Evolutionary conservation across 2,797 vertebrate genomes (phyloP).

Genomic region (Hipposideros larvatus): DNA sequence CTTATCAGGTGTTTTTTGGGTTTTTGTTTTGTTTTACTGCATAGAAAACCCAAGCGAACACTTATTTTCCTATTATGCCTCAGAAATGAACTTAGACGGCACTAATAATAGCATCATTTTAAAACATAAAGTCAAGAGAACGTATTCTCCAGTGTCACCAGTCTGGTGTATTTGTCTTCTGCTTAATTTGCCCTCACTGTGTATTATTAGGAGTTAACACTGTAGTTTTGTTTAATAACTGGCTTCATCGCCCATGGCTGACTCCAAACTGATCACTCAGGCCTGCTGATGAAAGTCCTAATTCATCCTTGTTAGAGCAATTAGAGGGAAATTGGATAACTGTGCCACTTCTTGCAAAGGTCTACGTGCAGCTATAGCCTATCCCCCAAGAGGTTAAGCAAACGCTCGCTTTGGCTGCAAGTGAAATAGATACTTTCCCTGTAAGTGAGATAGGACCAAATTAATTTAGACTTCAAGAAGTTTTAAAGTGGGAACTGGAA

Average conservation of each 20-base stretch:
- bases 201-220: constrained; percentile 89
- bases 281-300: constrained; percentile 89
- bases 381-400: constrained; percentile 83
- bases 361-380: constrained; percentile 77
- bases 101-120: constrained; percentile 87
- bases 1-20: constrained; percentile 62
- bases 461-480: constrained; percentile 78
- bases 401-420: constrained; percentile 74
- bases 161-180: constrained; percentile 87
- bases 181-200: constrained; percentile 89
- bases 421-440: constrained; percentile 77
- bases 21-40: constrained; percentile 15
- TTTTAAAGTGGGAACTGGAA: constrained; percentile 70
- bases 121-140: constrained; percentile 86
- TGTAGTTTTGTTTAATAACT: constrained; percentile 90
- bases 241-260: constrained; percentile 90
- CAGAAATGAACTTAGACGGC: constrained; percentile 86
- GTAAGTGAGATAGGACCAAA: constrained; percentile 75
- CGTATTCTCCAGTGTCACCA: constrained; percentile 86
- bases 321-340: constrained; percentile 90
- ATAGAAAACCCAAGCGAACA: constrained; percentile 86
- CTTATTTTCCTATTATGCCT: constrained; percentile 87
- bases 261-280: constrained; percentile 86
- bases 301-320: constrained; percentile 91
- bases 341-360: constrained; percentile 84